phyloP scores from a whole-genome alignment of 2,888 invertebrate genomes.

The Itoplectis maculator region DNA sequence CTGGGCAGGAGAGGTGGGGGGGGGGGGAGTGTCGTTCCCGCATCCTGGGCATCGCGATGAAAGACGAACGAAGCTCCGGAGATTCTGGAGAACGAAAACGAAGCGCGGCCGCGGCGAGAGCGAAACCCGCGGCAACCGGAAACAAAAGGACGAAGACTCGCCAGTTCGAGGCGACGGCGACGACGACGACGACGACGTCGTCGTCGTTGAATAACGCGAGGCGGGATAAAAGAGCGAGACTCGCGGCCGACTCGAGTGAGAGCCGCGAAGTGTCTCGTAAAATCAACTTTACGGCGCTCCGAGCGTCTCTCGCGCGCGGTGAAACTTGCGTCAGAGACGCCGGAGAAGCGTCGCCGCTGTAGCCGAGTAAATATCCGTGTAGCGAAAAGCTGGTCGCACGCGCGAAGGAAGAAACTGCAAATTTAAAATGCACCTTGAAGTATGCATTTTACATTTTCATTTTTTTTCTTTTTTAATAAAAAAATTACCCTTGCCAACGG shows the following conservation, averaged over 20 bases:
- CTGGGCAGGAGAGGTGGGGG: no score
- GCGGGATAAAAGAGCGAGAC: constrained; percentile 13
- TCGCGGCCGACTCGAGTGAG: constrained; percentile 11
- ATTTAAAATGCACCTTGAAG: no score
- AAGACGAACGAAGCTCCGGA: constrained; percentile 16
- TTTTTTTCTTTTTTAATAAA: no score
- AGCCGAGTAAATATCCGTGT: neutral
- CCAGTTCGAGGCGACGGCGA: neutral
- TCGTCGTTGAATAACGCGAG: constrained; percentile 17
- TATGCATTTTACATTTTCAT: no score
- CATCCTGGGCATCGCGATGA: constrained; percentile 10
- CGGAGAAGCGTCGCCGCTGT: neutral
- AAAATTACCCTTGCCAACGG: no score
- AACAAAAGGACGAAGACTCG: neutral
- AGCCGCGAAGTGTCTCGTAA: constrained; percentile 47
- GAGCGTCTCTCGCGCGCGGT: constrained; percentile 29
- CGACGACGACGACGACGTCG: neutral
- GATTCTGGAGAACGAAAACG: neutral
- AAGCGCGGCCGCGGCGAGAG: neutral
- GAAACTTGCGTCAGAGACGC: constrained; percentile 22
- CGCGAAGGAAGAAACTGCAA: no score
- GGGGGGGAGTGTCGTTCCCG: neutral
- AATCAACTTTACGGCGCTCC: constrained; percentile 57
- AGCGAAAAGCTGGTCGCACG: neutral
- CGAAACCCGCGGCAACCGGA: neutral